A percentile compares a stretch with the other conserved stretches of the same genome.
Conservation (phyloP, 2,888 invertebrate species). For the Ennomos erosarius region DNA sequence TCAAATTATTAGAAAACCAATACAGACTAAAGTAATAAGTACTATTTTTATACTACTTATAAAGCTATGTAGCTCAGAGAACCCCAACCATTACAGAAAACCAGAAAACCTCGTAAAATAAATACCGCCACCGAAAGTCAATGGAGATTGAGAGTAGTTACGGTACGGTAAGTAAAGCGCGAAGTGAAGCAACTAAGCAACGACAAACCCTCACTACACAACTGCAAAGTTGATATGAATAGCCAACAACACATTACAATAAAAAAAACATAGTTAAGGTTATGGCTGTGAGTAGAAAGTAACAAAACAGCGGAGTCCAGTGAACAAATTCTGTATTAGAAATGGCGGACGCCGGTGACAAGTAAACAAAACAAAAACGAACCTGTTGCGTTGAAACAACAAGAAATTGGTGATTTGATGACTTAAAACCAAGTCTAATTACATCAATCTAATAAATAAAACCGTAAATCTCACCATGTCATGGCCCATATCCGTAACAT, state of each 20-base stretch:
- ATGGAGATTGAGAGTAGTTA: too few relatives aligned
- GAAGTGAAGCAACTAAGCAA: too few relatives aligned
- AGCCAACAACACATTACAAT: background rate
- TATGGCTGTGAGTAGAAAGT: slow-evolving; percentile 13
- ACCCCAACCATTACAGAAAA: too few relatives aligned
- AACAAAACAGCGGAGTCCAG: slow-evolving; percentile 78
- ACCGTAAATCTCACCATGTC: slow-evolving; percentile 88
- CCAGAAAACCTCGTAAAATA: too few relatives aligned
- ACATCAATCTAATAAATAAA: slow-evolving; percentile 51
- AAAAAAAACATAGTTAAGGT: slow-evolving; percentile 12
- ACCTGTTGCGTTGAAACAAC: slow-evolving; percentile 84
- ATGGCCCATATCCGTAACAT: slow-evolving; percentile 93
- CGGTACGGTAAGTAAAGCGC: too few relatives aligned
- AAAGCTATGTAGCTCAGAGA: too few relatives aligned
- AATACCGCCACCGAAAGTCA: too few relatives aligned
- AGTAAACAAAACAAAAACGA: slow-evolving; percentile 86
- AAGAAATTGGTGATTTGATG: slow-evolving; percentile 66
- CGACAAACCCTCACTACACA: too few relatives aligned
- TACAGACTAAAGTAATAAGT: too few relatives aligned
- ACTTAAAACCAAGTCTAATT: slow-evolving; percentile 68
- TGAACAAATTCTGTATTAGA: slow-evolving; percentile 78
- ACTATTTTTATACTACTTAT: too few relatives aligned
- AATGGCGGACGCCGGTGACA: slow-evolving; percentile 87
- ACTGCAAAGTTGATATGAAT: too few relatives aligned
- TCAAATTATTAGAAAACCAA: too few relatives aligned